Evolutionary conservation across 2,888 invertebrate species (phyloP).

Genomic region (Euclidia mi): DNA sequence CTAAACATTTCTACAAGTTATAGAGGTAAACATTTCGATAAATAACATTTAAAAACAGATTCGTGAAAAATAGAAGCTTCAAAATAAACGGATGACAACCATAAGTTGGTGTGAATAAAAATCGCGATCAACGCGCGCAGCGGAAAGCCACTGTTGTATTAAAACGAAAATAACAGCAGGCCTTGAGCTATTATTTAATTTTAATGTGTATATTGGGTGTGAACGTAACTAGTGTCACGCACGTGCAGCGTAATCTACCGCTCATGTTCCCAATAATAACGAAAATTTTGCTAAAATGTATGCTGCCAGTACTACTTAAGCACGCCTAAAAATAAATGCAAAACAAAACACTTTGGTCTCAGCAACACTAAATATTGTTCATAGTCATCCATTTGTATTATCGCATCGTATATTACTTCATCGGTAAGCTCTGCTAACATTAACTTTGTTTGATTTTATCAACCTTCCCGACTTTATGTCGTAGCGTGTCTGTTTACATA

Average conservation of each 20-base stretch:
- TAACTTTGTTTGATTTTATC: not conserved
- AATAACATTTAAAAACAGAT: no score
- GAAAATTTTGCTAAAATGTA: slow-evolving; percentile 41
- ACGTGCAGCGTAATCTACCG: slow-evolving; percentile 54
- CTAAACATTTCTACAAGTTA: no score
- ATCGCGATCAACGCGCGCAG: slow-evolving; percentile 39
- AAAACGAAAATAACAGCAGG: slow-evolving; percentile 80
- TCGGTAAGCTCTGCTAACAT: not conserved
- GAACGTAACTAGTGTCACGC: slow-evolving; percentile 64
- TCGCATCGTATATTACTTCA: not conserved
- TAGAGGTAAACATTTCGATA: no score
- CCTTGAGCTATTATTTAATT: slow-evolving; percentile 87
- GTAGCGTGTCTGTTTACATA: slow-evolving; percentile 9
- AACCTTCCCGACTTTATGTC: not conserved
- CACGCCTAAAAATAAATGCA: slow-evolving; percentile 35
- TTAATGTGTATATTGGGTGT: slow-evolving; percentile 79
- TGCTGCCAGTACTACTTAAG: slow-evolving; percentile 29
- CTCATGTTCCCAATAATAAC: slow-evolving; percentile 42
- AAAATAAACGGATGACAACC: slow-evolving; percentile 9
- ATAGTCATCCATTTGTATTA: not conserved
- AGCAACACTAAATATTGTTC: not conserved
- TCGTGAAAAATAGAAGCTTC: not conserved
- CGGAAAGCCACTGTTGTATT: slow-evolving; percentile 67
- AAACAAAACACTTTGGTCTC: slow-evolving; percentile 5
- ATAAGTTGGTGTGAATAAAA: slow-evolving; percentile 42